Percentiles rank a stretch among this genome's conserved stretches.
Evolutionary conservation across 2,888 invertebrate genomes (phyloP).

Genomic region (Cephus rjabovi): DNA sequence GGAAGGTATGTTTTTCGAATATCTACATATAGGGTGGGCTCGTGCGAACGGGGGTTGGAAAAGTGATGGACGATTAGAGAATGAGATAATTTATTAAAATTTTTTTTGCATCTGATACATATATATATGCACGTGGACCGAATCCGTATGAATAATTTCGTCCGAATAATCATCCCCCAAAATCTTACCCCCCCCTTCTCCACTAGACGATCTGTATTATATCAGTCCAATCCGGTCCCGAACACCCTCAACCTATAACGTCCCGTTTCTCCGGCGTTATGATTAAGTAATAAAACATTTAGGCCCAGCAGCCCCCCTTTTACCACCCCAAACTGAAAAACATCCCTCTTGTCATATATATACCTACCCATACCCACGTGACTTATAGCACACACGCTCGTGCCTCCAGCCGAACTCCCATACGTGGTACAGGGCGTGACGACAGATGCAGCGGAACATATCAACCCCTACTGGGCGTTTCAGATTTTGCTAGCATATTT

Average conservation of each 20-base stretch:
- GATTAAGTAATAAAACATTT: conserved; percentile 67
- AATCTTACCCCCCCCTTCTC: conserved; percentile 23
- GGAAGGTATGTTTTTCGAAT: not conserved
- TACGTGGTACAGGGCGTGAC: conserved; percentile 59
- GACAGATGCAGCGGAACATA: conserved; percentile 64
- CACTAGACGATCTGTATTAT: conserved; percentile 31
- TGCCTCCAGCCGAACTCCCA: conserved; percentile 10
- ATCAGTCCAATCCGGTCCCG: conserved; percentile 24
- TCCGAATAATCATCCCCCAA: conserved; percentile 34
- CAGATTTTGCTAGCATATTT: conserved; percentile 52
- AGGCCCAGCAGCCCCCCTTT: conserved; percentile 35
- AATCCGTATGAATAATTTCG: conserved; percentile 49
- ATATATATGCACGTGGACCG: not conserved
- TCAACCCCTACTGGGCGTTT: conserved; percentile 58
- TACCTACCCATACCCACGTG: conserved; percentile 22
- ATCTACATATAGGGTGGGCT: not conserved
- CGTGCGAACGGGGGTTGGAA: not conserved
- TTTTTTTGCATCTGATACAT: not conserved
- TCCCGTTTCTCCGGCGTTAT: conserved; percentile 48
- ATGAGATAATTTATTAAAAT: not conserved
- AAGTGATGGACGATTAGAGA: not conserved
- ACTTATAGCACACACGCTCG: conserved; percentile 31
- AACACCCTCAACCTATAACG: conserved; percentile 19
- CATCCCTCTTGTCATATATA: conserved; percentile 38
- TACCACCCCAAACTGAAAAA: conserved; percentile 49